A percentile compares a stretch with the other conserved stretches of the same genome.
These are phyloP conservation scores for Cenopis cana DNA, from an alignment of 2,888 invertebrate genomes.

Conservation along the genomic window DNA sequence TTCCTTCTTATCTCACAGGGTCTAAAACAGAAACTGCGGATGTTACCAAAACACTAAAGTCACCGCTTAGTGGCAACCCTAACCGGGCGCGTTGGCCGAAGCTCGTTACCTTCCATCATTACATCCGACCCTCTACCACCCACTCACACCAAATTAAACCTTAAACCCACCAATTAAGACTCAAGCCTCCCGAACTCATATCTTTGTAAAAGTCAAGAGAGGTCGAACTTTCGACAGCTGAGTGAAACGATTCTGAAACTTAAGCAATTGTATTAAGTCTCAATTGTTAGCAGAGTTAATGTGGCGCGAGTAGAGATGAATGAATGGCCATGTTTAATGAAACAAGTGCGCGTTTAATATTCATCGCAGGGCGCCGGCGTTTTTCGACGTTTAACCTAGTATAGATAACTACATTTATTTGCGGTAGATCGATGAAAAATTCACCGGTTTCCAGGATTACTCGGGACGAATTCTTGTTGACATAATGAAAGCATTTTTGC, in stretches of 20 bases:
- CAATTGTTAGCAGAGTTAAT: background rate
- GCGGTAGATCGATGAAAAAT: conserved; percentile 19
- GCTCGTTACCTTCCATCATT: conserved; percentile 41
- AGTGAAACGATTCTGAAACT: background rate
- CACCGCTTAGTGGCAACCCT: conserved; percentile 22
- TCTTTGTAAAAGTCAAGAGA: conserved; percentile 5
- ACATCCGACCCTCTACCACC: background rate
- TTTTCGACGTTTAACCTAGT: conserved; percentile 39
- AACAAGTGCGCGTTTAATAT: conserved; percentile 51
- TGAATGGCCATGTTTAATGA: conserved; percentile 48
- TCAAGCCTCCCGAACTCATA: background rate
- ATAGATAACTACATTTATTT: conserved; percentile 34
- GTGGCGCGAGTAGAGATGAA: conserved; percentile 33
- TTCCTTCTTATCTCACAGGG: background rate
- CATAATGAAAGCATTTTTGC: no score
- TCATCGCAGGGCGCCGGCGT: conserved; percentile 46
- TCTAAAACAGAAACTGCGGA: background rate
- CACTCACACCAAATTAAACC: background rate
- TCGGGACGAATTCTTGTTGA: background rate
- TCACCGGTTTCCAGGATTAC: background rate
- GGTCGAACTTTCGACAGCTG: background rate
- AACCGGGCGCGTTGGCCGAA: conserved; percentile 20
- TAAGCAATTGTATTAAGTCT: background rate
- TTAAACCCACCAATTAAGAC: background rate
- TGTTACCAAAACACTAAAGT: conserved; percentile 13